phyloP scores from a whole-genome alignment of 2,888 invertebrate species.

The Cheilosia vernalis region DNA sequence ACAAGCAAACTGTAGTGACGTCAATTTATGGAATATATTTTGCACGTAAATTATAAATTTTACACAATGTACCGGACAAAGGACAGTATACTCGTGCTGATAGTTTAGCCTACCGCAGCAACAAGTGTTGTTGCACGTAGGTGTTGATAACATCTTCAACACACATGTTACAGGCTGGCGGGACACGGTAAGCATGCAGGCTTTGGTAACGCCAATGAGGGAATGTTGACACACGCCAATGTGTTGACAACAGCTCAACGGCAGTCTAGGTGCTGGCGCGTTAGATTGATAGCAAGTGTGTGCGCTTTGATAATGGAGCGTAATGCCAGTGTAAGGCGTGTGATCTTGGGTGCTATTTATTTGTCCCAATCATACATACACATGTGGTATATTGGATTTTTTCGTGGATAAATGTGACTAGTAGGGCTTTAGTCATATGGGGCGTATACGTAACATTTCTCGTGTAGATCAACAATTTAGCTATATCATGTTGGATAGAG shows the following conservation, averaged over 20 bases:
- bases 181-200: conserved; percentile 39
- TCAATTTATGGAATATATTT: conserved; percentile 57
- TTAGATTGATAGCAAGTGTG: conserved; percentile 67
- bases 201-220: conserved; percentile 30
- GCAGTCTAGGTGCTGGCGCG: conserved; percentile 35
- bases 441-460: conserved; percentile 56
- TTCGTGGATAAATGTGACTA: background rate
- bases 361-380: conserved; percentile 34
- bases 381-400: conserved; percentile 3
- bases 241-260: conserved; percentile 53
- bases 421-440: conserved; percentile 33
- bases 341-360: conserved; percentile 64
- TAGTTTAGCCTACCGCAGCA: conserved; percentile 33
- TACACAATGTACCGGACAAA: conserved; percentile 10
- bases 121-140: conserved; percentile 58
- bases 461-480: conserved; percentile 10
- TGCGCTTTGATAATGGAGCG: conserved; percentile 53
- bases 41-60: conserved; percentile 46
- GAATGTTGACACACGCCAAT: conserved; percentile 67
- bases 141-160: conserved; percentile 59
- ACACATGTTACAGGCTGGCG: conserved; percentile 49
- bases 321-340: conserved; percentile 59
- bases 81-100: background rate
- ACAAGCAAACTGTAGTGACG: conserved; percentile 44
- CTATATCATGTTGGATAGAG: conserved; percentile 39